These are phyloP conservation scores for Drosophila pachea DNA, from an alignment of 1,140 invertebrate genomes.

Conservation along the genomic window DNA sequence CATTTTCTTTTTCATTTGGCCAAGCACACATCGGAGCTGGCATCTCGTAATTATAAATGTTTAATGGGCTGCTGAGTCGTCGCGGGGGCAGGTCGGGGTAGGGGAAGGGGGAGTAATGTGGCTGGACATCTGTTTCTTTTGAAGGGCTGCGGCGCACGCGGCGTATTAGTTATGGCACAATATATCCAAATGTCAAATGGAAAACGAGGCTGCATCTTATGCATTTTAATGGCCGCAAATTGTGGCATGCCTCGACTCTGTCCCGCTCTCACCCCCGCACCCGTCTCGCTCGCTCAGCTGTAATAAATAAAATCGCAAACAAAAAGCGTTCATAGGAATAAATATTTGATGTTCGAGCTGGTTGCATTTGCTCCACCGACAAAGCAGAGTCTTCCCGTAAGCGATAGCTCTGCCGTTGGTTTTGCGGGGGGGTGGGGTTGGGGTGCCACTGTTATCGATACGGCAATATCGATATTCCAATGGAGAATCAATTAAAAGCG, in stretches of 20 bases:
- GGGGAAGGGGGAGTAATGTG: not conserved
- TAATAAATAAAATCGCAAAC: slow-evolving; percentile 50
- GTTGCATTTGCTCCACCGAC: slow-evolving; percentile 23
- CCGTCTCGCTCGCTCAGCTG: not conserved
- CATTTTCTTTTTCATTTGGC: not conserved
- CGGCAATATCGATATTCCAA: not conserved
- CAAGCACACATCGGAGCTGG: slow-evolving; percentile 14
- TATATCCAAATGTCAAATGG: slow-evolving; percentile 51
- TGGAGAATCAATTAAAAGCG: not conserved
- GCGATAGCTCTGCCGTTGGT: not conserved
- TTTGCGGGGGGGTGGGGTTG: not conserved
- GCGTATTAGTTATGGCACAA: slow-evolving; percentile 40
- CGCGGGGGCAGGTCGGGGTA: not conserved
- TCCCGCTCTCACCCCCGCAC: not conserved
- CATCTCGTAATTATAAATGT: slow-evolving; percentile 72
- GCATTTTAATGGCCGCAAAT: slow-evolving; percentile 75
- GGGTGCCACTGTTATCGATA: not conserved
- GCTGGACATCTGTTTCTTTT: not conserved
- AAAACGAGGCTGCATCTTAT: slow-evolving; percentile 62
- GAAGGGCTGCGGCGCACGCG: slow-evolving; percentile 14
- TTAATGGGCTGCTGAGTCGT: slow-evolving; percentile 48
- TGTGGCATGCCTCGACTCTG: slow-evolving; percentile 30
- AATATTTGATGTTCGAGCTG: slow-evolving; percentile 38
- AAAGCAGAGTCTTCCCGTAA: not conserved
- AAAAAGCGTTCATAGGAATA: slow-evolving; percentile 38